A percentile compares a stretch with the other conserved stretches of the same genome.
Evolutionary conservation across 2,797 vertebrate genomes (phyloP).

Genomic region (Falco concolor): DNA sequence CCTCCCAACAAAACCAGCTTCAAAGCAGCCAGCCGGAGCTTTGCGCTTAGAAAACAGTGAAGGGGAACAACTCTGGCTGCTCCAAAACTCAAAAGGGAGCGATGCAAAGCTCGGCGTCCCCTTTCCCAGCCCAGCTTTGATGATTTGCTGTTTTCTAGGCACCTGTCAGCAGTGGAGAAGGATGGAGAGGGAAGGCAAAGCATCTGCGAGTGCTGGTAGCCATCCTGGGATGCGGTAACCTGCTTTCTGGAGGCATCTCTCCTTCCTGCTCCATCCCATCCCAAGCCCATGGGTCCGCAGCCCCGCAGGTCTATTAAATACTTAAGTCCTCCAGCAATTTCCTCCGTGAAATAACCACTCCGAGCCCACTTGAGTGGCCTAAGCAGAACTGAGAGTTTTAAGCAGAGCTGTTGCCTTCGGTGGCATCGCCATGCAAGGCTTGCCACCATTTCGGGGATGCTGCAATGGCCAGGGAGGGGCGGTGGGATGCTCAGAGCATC

Average conservation of each 20-base stretch:
- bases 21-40: not conserved
- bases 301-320: not conserved
- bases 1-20: not conserved
- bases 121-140: not conserved
- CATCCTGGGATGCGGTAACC: not conserved
- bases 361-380: accelerated
- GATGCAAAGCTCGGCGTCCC: accelerated
- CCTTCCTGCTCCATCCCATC: not conserved
- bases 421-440: accelerated
- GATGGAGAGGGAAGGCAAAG: not conserved
- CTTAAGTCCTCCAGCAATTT: no score
- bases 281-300: accelerated
- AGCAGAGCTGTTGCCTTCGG: accelerated
- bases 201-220: accelerated
- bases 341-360: not conserved
- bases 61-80: not conserved
- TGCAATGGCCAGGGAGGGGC: accelerated
- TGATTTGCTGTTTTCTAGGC: not conserved
- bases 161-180: accelerated
- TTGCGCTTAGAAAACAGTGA: not conserved
- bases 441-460: not conserved
- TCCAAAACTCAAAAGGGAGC: not conserved
- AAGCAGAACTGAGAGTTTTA: accelerated
- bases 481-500: not conserved
- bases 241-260: not conserved